Evolutionary conservation across 2,113 vertebrate species (phyloP), one percentile per base, ranked within the genome.

Genomic region (Herpailurus yagouaroundi): DNA sequence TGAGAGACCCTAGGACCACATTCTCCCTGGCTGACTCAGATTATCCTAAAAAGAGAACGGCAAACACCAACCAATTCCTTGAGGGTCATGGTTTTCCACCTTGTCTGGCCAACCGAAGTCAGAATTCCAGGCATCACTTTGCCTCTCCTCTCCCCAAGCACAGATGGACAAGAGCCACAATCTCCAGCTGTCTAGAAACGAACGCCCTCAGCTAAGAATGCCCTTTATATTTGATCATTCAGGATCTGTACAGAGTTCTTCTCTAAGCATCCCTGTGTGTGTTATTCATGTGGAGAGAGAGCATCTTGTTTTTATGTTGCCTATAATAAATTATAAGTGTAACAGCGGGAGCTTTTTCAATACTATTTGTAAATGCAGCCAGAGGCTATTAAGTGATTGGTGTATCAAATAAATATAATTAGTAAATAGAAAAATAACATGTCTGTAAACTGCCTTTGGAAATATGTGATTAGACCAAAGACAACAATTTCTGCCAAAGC

Each of bases 361-460:
- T 95, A 97, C 91, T 96, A 95, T 97, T 98, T 98, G 97, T 97
- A 98, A 98, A 98, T 96, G 95, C 97, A 97, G 91, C 97, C 94
- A 98, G 97, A 97, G 97, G 97, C 97, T 97, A 98, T 98, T 98
- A 97, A 98, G 90, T 97, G 97, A 98, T 98, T 98, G 97, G 97
- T 98, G 96, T 97, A 97, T 97, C 94, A 98, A 96, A 97, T 98
- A 98, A 98, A 98, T 98, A 98, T 98, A 98, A 98, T 98, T 98
- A 98, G 96, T 96, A 98, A 98, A 98, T 97, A 97, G 97, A 93
- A 97, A 98, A 98, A 98, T 98, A 98, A 87, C 98, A 97, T 95
- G 97, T 97, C 97, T 98, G 95, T 96, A 97, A 97, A 97, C 94
- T 97, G 98, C 94, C 95, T 97, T 97, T 98, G 97, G 97, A 97